phyloP scores from a whole-genome alignment of 2,797 vertebrate genomes.

The Heterohyrax brucei region DNA sequence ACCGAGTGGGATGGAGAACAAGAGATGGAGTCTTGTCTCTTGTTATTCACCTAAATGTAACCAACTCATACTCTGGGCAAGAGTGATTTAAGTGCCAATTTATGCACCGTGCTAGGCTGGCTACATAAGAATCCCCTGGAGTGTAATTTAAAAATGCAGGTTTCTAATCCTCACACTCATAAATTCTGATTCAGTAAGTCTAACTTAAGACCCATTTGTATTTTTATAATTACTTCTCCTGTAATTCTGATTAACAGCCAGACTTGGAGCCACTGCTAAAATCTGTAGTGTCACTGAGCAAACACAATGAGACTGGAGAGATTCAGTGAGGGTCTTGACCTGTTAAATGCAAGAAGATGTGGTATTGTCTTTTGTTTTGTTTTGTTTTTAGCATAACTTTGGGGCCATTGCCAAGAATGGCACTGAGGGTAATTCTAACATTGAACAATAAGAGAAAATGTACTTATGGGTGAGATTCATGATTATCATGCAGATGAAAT shows the following conservation, averaged over 20 bases:
- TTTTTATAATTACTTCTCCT: neutral
- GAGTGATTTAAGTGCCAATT: neutral
- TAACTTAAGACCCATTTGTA: neutral
- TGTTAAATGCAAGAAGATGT: neutral
- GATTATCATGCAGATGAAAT: conserved; percentile 63
- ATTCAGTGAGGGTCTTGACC: neutral
- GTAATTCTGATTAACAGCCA: neutral
- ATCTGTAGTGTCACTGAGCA: neutral
- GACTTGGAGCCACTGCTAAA: neutral
- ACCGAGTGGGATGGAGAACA: neutral
- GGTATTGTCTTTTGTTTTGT: neutral
- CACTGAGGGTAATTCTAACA: neutral
- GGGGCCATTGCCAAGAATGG: neutral
- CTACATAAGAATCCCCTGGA: neutral
- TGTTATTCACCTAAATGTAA: neutral
- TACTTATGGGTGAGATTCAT: neutral
- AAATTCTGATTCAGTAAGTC: conserved; percentile 18
- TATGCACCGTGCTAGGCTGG: neutral
- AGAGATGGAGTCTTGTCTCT: neutral
- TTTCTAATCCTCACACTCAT: neutral
- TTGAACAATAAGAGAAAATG: conserved; percentile 15
- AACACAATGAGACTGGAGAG: neutral
- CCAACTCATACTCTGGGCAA: neutral
- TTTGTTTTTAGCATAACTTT: neutral
- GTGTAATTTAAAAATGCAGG: neutral